Conservation (phyloP, 2,888 invertebrate genomes). For the Petrophora chlorosata region DNA sequence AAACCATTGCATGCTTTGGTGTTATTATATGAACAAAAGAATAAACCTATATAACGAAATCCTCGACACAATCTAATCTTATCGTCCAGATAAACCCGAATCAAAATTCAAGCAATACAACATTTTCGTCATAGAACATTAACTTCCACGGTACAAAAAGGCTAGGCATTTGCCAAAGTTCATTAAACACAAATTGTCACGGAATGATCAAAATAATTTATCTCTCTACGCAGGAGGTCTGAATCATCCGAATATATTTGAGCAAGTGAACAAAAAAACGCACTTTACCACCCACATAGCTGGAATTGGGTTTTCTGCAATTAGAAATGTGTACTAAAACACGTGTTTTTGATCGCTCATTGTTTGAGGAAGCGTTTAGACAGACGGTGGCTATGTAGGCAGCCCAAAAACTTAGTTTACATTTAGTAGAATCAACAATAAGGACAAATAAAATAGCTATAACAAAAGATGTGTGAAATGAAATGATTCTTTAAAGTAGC, state of each 20-base stretch:
- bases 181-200: conserved; percentile 31
- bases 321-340: conserved; percentile 46
- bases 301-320: conserved; percentile 56
- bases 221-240: conserved; percentile 70
- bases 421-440: too few species aligned
- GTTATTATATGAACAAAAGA: too few species aligned
- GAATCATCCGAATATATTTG: conserved; percentile 63
- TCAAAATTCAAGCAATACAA: conserved; percentile 13
- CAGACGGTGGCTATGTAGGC: too few species aligned
- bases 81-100: conserved; percentile 18
- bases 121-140: conserved; percentile 33
- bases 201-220: conserved; percentile 38
- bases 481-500: too few species aligned
- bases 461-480: too few species aligned
- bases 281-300: conserved; percentile 66
- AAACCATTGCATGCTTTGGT: too few species aligned
- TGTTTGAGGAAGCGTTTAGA: conserved; percentile 51
- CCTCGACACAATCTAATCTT: conserved; percentile 19
- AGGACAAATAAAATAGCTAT: too few species aligned
- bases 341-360: conserved; percentile 38
- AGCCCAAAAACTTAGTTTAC: too few species aligned
- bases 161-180: conserved; percentile 21
- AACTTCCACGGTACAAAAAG: conserved; percentile 24
- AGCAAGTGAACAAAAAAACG: conserved; percentile 52
- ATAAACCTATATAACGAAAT: too few species aligned